Base-by-base conservation (phyloP, 2,797 vertebrate species). In the Ciconia nigra region DNA sequence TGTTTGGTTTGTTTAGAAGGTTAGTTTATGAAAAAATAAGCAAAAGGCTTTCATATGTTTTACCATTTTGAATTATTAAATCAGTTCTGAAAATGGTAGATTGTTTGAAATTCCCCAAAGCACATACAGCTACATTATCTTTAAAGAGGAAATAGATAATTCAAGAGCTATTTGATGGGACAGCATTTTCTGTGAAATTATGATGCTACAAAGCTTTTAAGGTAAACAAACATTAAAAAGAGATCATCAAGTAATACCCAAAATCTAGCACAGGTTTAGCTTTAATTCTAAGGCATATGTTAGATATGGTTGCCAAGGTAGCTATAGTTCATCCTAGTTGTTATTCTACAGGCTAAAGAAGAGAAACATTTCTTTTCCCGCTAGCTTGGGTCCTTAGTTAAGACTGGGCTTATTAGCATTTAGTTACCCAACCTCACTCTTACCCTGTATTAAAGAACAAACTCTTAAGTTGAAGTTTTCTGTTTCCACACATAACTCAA, bases 91-190 rank as follows among this genome's bases (percentile, higher is more conserved):
- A 91, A 71, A 66, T 25, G 8, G 12, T 35, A 46, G 41, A 42
- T 65, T 63, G 24, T 20, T 76, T 76, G 7, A 72, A 72, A 54
- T 67, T 73, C 16, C 33, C 3, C 10, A 61, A 82, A 84, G 24
- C 5, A 55, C 9, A 37, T 39, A 83, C 0, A 0, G 5, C 13
- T 42, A 41, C 7, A 5, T 29, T 42, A 13, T 26, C 25, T 83
- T 79, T 63, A 70, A 71, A 82, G 63, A 66, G 8, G 29, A 85
- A 90, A 81, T 2, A 59, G 47, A 18, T 37, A 49, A 86, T 63
- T 52, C 24, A 73, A 54, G 11, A 66, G 33, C 3, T 22, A 35
- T 77, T 70, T 80, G 31, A 55, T 31, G 24, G n/a, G 21, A 86
- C 2, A 74, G 21, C 1, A 7, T 74, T 80, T 91, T 78, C 20